Evolutionary conservation across 2,797 vertebrate genomes (phyloP).

Genomic region (Dendrocincla fuliginosa): DNA sequence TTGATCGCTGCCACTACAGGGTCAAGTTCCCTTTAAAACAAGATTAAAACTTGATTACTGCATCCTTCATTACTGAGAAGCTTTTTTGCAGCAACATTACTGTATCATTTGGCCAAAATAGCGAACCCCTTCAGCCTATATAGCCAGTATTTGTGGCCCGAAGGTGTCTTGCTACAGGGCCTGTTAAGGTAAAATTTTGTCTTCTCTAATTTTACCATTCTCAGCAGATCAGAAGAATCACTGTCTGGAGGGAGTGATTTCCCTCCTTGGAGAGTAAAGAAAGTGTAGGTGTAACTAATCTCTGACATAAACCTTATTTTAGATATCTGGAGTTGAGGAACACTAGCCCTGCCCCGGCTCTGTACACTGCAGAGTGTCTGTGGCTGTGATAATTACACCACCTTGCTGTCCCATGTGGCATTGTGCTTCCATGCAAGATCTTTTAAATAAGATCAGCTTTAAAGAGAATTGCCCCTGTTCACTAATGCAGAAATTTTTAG

Average conservation of each 20-base stretch:
- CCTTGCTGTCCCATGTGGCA: neutral
- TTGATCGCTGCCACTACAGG: slow-evolving; percentile 84
- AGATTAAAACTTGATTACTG: slow-evolving; percentile 28
- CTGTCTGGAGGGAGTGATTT: neutral
- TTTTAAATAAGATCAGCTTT: neutral
- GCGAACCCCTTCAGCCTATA: neutral
- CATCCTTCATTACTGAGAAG: neutral
- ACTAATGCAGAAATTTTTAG: neutral
- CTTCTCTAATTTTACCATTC: neutral
- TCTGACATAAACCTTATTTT: neutral
- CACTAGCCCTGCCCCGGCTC: neutral
- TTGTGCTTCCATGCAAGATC: neutral
- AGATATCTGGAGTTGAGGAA: neutral
- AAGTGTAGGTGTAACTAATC: neutral
- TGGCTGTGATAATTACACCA: neutral
- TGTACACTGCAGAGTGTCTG: neutral
- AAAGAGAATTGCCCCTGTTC: neutral
- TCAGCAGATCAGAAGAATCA: neutral
- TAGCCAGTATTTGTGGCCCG: neutral
- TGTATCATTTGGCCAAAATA: neutral
- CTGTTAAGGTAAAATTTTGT: neutral
- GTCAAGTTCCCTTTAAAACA: slow-evolving; percentile 80
- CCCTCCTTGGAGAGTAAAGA: neutral
- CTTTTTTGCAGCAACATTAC: neutral
- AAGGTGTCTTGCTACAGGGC: neutral